These are phyloP conservation scores for Drosophila atripex DNA, from an alignment of 2,888 invertebrate species.

Conservation along the genomic window DNA sequence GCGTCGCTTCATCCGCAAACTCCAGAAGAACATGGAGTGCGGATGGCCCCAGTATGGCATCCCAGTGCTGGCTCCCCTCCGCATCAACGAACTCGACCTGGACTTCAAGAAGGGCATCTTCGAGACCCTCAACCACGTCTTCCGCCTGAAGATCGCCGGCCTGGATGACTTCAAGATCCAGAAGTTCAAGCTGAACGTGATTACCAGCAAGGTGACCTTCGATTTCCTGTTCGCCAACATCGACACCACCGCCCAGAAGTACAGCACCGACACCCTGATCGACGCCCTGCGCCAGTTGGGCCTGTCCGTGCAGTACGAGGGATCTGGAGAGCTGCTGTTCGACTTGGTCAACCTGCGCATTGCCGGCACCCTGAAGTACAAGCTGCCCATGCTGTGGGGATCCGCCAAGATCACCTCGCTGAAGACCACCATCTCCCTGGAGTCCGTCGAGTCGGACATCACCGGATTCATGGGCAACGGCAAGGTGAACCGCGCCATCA, in stretches of 20 bases:
- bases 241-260: conserved; percentile 70
- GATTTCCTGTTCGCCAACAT: conserved; percentile 76
- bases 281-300: conserved; percentile 71
- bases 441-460: conserved; percentile 70
- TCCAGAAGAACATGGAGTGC: conserved; percentile 78
- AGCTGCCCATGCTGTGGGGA: conserved; percentile 79
- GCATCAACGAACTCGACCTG: conserved; percentile 57
- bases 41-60: conserved; percentile 74
- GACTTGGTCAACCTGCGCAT: conserved; percentile 73
- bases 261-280: conserved; percentile 75
- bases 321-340: conserved; percentile 72
- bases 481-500: conserved; percentile 65
- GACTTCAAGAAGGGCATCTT: conserved; percentile 64
- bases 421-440: conserved; percentile 68
- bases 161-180: conserved; percentile 76
- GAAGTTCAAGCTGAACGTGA: conserved; percentile 74
- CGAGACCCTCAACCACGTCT: conserved; percentile 71
- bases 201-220: conserved; percentile 70
- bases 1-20: conserved; percentile 73
- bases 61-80: conserved; percentile 77
- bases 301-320: conserved; percentile 76
- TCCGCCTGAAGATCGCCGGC: conserved; percentile 74
- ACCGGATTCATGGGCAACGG: conserved; percentile 74
- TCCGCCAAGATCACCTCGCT: conserved; percentile 78
- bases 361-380: conserved; percentile 73